A percentile compares a stretch with the other conserved stretches of the same genome.
Conservation (phyloP, 2,888 invertebrate genomes). For the Hydroisotoma schaefferi region DNA sequence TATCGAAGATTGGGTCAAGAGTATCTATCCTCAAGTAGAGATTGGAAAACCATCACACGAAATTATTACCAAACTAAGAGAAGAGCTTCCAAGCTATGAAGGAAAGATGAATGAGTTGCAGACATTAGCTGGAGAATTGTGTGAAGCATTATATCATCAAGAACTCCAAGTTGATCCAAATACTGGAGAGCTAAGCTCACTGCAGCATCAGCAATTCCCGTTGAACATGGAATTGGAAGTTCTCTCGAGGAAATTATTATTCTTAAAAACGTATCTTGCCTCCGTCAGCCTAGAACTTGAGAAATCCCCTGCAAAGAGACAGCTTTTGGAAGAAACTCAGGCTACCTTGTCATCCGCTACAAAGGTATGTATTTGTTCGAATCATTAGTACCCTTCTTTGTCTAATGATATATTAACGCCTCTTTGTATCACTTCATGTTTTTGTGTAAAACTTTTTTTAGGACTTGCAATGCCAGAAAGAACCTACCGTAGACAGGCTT, state of each 20-base stretch:
- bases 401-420: neutral
- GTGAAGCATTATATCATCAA: constrained; percentile 26
- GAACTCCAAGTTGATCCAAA: constrained; percentile 4
- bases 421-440: neutral
- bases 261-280: constrained; percentile 29
- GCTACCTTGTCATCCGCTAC: constrained; percentile 26
- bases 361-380: constrained; percentile 22
- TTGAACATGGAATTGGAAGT: constrained; percentile 36
- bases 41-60: constrained; percentile 10
- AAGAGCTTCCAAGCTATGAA: constrained; percentile 28
- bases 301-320: constrained; percentile 4
- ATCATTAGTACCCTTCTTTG: too few relatives aligned
- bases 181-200: neutral
- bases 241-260: constrained; percentile 32
- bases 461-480: constrained; percentile 29
- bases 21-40: constrained; percentile 32
- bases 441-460: too few relatives aligned
- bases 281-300: constrained; percentile 16
- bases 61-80: constrained; percentile 10
- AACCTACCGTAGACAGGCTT: constrained; percentile 58
- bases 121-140: constrained; percentile 29
- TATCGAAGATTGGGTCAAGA: constrained; percentile 35
- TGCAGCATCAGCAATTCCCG: constrained; percentile 17
- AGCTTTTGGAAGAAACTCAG: constrained; percentile 28
- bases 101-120: constrained; percentile 39